Conservation (phyloP, 2,888 invertebrate species). For the Chloromyia formosa region DNA sequence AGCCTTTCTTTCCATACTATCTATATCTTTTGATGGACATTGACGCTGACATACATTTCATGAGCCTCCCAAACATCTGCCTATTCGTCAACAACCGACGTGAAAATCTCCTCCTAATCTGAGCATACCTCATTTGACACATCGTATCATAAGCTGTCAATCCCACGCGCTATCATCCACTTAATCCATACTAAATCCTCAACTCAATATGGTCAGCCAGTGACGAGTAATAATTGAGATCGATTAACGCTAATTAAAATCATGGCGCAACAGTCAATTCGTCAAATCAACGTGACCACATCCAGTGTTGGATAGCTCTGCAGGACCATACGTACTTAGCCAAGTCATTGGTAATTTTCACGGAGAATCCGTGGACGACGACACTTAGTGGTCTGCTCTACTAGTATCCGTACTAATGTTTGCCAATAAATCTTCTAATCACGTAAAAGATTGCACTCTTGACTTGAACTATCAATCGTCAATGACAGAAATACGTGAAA, state of each 20-base stretch:
- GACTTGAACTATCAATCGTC: constrained; percentile 39
- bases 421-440: constrained; percentile 34
- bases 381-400: neutral
- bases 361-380: neutral
- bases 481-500: constrained; percentile 31
- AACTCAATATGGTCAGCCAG: neutral
- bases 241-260: constrained; percentile 38
- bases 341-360: neutral
- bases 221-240: constrained; percentile 31
- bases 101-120: too few species aligned
- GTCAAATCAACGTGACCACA: too few species aligned
- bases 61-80: too few species aligned
- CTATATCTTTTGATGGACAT: too few species aligned
- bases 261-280: constrained; percentile 5
- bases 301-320: too few species aligned
- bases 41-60: too few species aligned
- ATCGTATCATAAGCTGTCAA: neutral
- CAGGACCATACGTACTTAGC: too few species aligned
- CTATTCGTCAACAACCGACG: too few species aligned
- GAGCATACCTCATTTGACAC: too few species aligned
- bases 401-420: neutral
- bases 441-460: constrained; percentile 30
- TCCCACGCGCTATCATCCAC: neutral
- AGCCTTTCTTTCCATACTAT: too few species aligned
- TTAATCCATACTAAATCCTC: neutral